Percentiles rank a stretch among this genome's conserved stretches.
These are phyloP conservation scores for Thalpophila matura DNA, from an alignment of 2,888 invertebrate genomes.

Conservation along the genomic window DNA sequence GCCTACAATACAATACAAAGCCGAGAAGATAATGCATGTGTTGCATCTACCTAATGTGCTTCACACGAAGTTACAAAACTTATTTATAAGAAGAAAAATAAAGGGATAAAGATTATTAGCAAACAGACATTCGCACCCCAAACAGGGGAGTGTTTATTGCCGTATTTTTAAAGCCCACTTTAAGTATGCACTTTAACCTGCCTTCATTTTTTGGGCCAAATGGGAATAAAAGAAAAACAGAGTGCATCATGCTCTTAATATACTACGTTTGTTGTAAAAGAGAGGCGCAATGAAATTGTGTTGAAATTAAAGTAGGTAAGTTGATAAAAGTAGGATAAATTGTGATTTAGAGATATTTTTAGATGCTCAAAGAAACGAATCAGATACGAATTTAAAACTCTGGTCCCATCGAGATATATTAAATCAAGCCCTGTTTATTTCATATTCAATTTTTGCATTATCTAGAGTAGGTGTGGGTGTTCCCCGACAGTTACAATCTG, in stretches of 20 bases:
- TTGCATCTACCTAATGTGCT: constrained; percentile 12
- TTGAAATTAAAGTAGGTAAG: not conserved
- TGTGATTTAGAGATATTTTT: too few species aligned
- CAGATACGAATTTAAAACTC: too few species aligned
- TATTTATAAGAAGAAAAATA: constrained; percentile 10
- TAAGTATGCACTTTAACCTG: constrained; percentile 48
- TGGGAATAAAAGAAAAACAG: constrained; percentile 31
- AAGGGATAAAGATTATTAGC: constrained; percentile 40
- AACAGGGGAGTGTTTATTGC: constrained; percentile 41
- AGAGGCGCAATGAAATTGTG: not conserved
- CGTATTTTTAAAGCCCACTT: constrained; percentile 40
- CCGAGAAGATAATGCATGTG: constrained; percentile 20
- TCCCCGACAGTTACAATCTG: too few species aligned
- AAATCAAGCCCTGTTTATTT: too few species aligned
- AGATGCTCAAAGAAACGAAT: too few species aligned
- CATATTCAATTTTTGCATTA: too few species aligned
- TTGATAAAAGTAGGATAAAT: too few species aligned
- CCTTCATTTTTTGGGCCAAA: constrained; percentile 28
- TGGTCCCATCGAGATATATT: too few species aligned
- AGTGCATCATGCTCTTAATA: constrained; percentile 35
- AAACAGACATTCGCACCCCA: constrained; percentile 47
- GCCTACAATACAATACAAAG: constrained; percentile 17
- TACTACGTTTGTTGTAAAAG: constrained; percentile 16
- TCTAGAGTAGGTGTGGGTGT: too few species aligned
- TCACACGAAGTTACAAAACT: not conserved